These are phyloP conservation scores for Todus mexicanus DNA, from an alignment of 2,797 vertebrate genomes.

Conservation along the genomic window DNA sequence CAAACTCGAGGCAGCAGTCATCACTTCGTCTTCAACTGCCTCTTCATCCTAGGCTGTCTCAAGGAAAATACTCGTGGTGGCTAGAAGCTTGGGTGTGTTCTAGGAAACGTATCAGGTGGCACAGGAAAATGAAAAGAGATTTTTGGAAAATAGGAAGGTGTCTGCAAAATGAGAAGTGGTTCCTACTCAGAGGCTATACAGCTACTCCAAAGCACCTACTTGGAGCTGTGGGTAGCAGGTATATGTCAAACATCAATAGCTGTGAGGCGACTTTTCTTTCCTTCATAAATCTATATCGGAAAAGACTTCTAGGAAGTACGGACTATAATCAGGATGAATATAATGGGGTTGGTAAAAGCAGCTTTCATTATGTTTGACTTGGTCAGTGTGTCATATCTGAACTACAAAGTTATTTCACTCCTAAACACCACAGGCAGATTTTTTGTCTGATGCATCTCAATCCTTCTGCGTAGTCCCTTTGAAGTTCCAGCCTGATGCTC, in stretches of 20 bases:
- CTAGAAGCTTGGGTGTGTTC: neutral
- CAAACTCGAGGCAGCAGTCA: conserved; percentile 12
- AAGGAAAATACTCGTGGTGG: neutral
- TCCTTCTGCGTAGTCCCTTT: neutral
- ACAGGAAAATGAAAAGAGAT: conserved; percentile 25
- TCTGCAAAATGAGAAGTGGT: conserved; percentile 52
- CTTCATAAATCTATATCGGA: neutral
- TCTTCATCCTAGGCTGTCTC: neutral
- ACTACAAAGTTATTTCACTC: neutral
- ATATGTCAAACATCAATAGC: neutral
- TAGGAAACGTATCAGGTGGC: neutral
- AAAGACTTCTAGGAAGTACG: neutral
- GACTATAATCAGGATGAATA: neutral
- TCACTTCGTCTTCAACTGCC: conserved; percentile 12
- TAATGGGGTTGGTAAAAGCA: neutral
- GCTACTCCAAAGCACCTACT: conserved; percentile 1
- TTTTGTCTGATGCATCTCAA: neutral
- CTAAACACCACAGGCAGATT: neutral
- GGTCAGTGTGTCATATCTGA: neutral
- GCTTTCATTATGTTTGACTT: neutral
- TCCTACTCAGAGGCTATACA: neutral
- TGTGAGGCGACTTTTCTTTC: neutral
- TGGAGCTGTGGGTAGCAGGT: neutral
- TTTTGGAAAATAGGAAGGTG: neutral
- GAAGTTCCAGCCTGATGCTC: neutral